Evolutionary conservation across 1,140 invertebrate genomes (phyloP).

Genomic region (Proales similis): DNA sequence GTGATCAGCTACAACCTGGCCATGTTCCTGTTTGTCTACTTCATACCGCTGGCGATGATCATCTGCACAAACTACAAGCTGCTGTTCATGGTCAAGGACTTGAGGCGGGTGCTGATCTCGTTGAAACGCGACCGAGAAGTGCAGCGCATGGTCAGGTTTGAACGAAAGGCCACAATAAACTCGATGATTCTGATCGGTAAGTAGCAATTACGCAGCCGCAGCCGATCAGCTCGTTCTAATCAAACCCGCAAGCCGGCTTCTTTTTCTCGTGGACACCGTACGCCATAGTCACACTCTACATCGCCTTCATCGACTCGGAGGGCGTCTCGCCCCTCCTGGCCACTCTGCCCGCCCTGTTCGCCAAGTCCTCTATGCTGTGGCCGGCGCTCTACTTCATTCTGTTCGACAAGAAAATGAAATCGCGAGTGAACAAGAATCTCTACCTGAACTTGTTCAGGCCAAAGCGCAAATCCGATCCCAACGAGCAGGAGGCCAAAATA

Average conservation of each 20-base stretch:
- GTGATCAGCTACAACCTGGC: constrained; percentile 35
- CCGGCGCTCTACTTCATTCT: constrained; percentile 22
- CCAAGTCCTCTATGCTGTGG: constrained; percentile 35
- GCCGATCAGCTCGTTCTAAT: too few relatives aligned
- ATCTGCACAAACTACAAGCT: constrained; percentile 15
- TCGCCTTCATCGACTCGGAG: constrained; percentile 10
- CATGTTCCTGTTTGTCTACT: constrained; percentile 27
- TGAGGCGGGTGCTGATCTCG: too few relatives aligned
- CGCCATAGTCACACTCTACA: constrained; percentile 15
- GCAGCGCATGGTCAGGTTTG: constrained; percentile 22
- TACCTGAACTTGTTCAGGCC: too few relatives aligned
- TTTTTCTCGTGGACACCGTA: constrained; percentile 36
- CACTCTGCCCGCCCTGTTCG: constrained; percentile 24
- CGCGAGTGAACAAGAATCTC: too few relatives aligned
- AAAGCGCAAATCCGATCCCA: too few relatives aligned
- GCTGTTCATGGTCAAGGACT: constrained; percentile 34
- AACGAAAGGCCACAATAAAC: constrained; percentile 18
- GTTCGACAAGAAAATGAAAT: constrained; percentile 15
- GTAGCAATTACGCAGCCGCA: neutral
- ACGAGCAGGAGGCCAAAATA: too few relatives aligned
- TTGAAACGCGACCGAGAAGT: neutral
- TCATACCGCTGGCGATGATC: constrained; percentile 7
- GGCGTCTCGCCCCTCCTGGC: constrained; percentile 4
- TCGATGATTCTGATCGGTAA: constrained; percentile 27
- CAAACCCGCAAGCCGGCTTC: too few relatives aligned